Base-by-base conservation (phyloP, 2,797 vertebrate genomes). In the Enteromius afrohamiltoni region DNA sequence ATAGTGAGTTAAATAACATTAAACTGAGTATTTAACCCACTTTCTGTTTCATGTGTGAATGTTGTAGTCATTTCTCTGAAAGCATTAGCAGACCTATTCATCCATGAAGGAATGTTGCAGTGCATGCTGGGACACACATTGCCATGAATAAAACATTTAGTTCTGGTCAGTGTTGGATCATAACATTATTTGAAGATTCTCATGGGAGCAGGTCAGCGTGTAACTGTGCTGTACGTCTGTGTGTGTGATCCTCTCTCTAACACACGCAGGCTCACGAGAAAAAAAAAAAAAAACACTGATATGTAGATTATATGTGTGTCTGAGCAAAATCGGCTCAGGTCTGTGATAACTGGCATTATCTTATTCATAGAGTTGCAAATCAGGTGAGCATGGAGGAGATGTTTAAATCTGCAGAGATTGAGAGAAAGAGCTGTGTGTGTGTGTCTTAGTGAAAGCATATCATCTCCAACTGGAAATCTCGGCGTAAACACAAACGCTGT, bases 361-460 rank as follows among this genome's bases (percentile, higher is more conserved):
- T 76, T 85, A 85, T 85, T 87, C 86, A 85, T 85, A 65, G 83
- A 85, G 83, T 55, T 75, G 79, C 79, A 84, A 79, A 82, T 87
- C 42, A 75, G 76, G 60, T 79, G 69, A 70, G 79, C 23, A 16
- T 42, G 67, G 42, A 45, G 40, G 42, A 70, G 40, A 60, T 47
- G 75, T 78, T 69, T 53, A 53, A 64, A 42, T 31, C 78, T 51
- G 65, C 47, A 40, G 40, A 71, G 45, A 73, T 53, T 67, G 55
- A 47, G 37, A 64, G 26, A 67, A 75, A 17, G 23, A 31, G 74
- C 26, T 5, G n/a, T 67, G 49, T 68, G 77, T 70, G 67, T 82
- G 83, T 40, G 29, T 85, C 65, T 49, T 49, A 45, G 55, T 80
- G 60, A 81, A 45, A 58, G 26, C 37, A 47, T 69, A 60, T 23